A percentile compares a stretch with the other conserved stretches of the same genome.
Conservation (phyloP, 1,140 invertebrate genomes). For the Bombus sibiricus region DNA sequence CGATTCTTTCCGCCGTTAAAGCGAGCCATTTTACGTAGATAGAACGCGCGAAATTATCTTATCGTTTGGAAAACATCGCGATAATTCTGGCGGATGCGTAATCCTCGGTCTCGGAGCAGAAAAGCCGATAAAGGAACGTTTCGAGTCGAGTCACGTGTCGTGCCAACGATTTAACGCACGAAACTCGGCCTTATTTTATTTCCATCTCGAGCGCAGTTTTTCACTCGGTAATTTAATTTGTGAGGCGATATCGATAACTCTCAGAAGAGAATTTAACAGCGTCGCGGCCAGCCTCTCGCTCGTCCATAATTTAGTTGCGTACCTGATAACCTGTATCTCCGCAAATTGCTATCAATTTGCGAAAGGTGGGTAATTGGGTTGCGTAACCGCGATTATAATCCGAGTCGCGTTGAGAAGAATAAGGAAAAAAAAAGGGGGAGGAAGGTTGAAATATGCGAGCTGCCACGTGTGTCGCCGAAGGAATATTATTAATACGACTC, state of each 20-base stretch:
- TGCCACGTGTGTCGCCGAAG: slow-evolving; percentile 24
- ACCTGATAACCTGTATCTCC: slow-evolving; percentile 33
- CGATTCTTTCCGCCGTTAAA: neutral
- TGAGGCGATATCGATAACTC: neutral
- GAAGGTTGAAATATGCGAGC: slow-evolving; percentile 49
- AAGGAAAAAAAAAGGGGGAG: neutral
- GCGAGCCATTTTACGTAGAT: slow-evolving; percentile 5
- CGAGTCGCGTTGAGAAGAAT: slow-evolving; percentile 52
- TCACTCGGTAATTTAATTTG: slow-evolving; percentile 12
- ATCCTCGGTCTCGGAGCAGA: slow-evolving; percentile 38
- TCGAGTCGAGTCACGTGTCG: neutral
- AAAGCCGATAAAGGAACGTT: slow-evolving; percentile 50
- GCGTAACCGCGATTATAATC: slow-evolving; percentile 72
- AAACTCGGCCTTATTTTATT: neutral
- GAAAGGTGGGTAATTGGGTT: slow-evolving; percentile 74
- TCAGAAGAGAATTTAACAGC: slow-evolving; percentile 12
- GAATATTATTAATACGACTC: slow-evolving; percentile 76
- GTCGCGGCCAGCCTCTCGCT: neutral
- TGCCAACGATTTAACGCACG: neutral
- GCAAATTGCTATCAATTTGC: slow-evolving; percentile 75
- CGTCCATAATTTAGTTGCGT: neutral
- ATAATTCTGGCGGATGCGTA: slow-evolving; percentile 46
- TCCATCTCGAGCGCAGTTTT: neutral
- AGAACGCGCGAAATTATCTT: slow-evolving; percentile 47
- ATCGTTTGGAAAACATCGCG: slow-evolving; percentile 57